Base-by-base conservation (phyloP, 1,140 invertebrate genomes). In the Mylabris phalerata region DNA sequence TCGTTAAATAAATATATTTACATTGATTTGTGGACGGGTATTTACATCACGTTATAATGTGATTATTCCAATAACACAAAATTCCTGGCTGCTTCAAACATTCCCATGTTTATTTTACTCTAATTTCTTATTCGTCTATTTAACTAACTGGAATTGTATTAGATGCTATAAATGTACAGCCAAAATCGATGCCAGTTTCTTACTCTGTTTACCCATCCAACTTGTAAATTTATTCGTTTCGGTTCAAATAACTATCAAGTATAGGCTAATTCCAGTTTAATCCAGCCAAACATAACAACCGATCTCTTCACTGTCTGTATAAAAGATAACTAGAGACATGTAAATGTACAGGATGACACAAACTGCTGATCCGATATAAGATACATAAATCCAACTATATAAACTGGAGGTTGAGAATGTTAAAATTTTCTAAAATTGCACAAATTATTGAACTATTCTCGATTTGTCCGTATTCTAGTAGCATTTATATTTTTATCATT, bases 151-250 rank as follows among this genome's bases (percentile, higher is more conserved):
- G 44, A 54, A 54, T 54, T 54, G 51, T 54, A 54, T 54, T 42
- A 54, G 51, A 54, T 54, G 27, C 46, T 24, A 48, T 11, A 48
- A 48, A 48, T 48, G 46, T 32, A 32, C 2, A 32, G 4, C 32
- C 7, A 32, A 19, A 32, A 32, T 7, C 32, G 7, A 32, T 32
- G 7, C 32, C 32, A 32, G 32, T 48, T 54, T 54, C 51, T 54
- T n/a, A 27, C 39, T 54, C 42, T 54, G 51, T 54, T 54, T 54
- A 54, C 51, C 44, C 51, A 46, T 39, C 51, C 32, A 54, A 54
- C 51, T 54, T 54, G 51, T 45, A 45, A 54, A 54, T 54, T 54
- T 54, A 54, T 54, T 54, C 51, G 42, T 27, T 45, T 45, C 42
- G 39, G 46, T 54, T 54, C 51, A 45, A 54, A 45, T 42, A 38